These are phyloP conservation scores for Bagarius yarrelli DNA, from an alignment of 2,113 vertebrate species.

Conservation along the genomic window DNA sequence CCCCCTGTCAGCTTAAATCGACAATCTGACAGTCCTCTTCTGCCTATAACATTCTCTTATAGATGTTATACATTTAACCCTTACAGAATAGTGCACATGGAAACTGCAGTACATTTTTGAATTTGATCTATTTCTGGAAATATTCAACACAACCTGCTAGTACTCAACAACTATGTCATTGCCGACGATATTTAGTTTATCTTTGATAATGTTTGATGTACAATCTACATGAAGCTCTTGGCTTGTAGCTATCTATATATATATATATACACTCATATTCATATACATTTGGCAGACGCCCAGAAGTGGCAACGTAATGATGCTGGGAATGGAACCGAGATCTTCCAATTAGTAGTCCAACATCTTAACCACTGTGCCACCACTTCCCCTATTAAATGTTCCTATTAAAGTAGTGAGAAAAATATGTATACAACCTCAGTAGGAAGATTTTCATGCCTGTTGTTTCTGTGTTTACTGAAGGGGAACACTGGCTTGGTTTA, in stretches of 20 bases:
- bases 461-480: slow-evolving; percentile 64
- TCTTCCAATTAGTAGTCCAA: too few species aligned
- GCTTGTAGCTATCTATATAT: too few species aligned
- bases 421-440: neutral
- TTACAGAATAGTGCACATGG: neutral
- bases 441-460: neutral
- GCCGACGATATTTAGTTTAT: neutral
- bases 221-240: neutral
- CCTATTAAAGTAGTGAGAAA: neutral
- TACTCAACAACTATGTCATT: neutral
- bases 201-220: neutral
- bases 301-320: too few species aligned
- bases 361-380: too few species aligned
- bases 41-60: neutral
- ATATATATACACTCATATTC: too few species aligned
- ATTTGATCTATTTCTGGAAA: neutral
- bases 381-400: too few species aligned
- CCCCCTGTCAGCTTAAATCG: neutral
- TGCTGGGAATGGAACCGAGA: too few species aligned
- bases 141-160: neutral
- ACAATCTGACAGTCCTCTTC: neutral
- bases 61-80: neutral
- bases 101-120: neutral
- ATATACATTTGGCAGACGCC: too few species aligned
- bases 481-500: slow-evolving; percentile 90